Base-by-base conservation (phyloP, 2,113 vertebrate genomes). In the Prolemur simus region DNA sequence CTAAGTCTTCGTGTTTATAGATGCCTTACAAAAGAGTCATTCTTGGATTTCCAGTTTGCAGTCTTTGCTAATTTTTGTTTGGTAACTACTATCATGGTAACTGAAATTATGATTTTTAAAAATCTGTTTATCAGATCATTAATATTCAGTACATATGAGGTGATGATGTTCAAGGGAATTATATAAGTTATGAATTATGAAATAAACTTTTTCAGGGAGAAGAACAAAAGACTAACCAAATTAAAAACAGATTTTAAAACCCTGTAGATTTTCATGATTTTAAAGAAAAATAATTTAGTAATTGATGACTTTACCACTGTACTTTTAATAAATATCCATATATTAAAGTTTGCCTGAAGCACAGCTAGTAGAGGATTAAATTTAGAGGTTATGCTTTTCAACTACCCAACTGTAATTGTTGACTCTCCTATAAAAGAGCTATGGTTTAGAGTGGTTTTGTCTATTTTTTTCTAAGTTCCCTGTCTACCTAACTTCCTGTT, bases 21-120 rank as follows among this genome's bases (percentile, higher is more conserved):
- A 96, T 91, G 45, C 21, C 32, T 85, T 87, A 52, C 13, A 88
- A 93, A 89, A 87, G 88, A 96, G 86, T 95, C 95, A 87, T 87
- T 96, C 34, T 83, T 97, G 86, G 60, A 21, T 85, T 98, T 98
- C 96, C 98, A 97, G 88, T 96, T 98, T 96, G 93, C 47, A 73
- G 88, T 97, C 93, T 86, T 47, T 77, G 32, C 34, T 89, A 80
- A 32, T 97, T 97, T 98, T 98, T 98, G 93, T 98, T 98, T 98
- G 95, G 68, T 94, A 94, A 94, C 96, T 95, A 52, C 95, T 98
- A 73, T 97, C 89, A 84, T 98, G 94, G 98, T 97, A 98, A 98
- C 96, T 9, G n/a, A 92, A 96, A 83, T 45, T 49, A 47, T 64
- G 66, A 58, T 68, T 95, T 78, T 42, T 13, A 45, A 84, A 94